Base-by-base conservation (phyloP, 2,888 invertebrate species). In the Leptodirus hochenwartii region DNA sequence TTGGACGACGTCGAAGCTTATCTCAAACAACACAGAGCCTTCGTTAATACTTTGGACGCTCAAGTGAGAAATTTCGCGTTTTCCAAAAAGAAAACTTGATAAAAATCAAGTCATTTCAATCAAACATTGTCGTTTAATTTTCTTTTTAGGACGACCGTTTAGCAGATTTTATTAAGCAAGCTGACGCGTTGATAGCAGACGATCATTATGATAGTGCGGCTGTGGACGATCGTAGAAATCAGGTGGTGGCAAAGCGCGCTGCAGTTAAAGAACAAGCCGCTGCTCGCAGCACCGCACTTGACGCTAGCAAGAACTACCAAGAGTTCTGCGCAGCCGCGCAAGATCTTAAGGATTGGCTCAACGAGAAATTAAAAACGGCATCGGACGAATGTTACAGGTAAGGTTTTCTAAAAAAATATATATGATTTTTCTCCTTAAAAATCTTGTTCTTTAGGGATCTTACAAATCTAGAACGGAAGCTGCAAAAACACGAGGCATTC, bases 401-500 rank as follows among this genome's bases (percentile, higher is more conserved):
- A n/a, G n/a, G n/a, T n/a, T n/a, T n/a, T n/a, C n/a, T n/a, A n/a
- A n/a, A n/a, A n/a, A n/a, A n/a, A n/a, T n/a, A n/a, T n/a, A n/a
- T n/a, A n/a, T n/a, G n/a, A n/a, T n/a, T n/a, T n/a, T n/a, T n/a
- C n/a, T n/a, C n/a, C n/a, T n/a, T n/a, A n/a, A n/a, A n/a, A n/a
- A n/a, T n/a, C n/a, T n/a, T n/a, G n/a, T n/a, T n/a, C n/a, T n/a
- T n/a, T n/a, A n/a, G 87, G 11, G 91, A 93, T 47, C 59, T 93
- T 11, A 76, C 69, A 22, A 93, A 95, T 51, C 56, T 90, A 10
- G 87, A 90, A 39, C 66, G 90, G 1, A 93, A 93, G 50, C 57
- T 91, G 2, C 90, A 93, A 55, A 91, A 91, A 47, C 96, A 98
- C 49, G 87, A 91, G 53, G 93, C 95, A 0, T 95, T 96, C 49